phyloP scores from a whole-genome alignment of 2,888 invertebrate genomes.

The Xylota sylvarum region DNA sequence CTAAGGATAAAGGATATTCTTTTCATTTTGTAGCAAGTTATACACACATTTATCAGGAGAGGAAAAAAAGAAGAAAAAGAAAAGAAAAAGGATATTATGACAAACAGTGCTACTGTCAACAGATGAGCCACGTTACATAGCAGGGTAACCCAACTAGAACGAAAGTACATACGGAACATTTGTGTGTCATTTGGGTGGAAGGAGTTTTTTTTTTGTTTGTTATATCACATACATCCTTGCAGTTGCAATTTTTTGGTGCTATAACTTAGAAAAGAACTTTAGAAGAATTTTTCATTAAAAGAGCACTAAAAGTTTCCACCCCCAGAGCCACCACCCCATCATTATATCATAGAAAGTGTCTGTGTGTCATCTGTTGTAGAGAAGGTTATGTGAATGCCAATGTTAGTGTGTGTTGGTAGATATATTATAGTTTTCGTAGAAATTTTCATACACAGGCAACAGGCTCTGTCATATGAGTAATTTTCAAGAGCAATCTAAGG shows the following conservation, averaged over 20 bases:
- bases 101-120: constrained; percentile 29
- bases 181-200: neutral
- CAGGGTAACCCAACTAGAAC: constrained; percentile 5
- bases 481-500: neutral
- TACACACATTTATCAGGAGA: neutral
- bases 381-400: neutral
- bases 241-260: constrained; percentile 41
- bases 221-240: constrained; percentile 26
- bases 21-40: constrained; percentile 11
- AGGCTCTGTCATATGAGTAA: constrained; percentile 2
- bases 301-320: neutral
- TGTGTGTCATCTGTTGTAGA: neutral
- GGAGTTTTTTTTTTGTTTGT: neutral
- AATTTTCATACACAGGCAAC: neutral
- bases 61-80: neutral
- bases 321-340: neutral
- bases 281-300: constrained; percentile 14
- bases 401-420: neutral
- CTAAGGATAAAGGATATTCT: constrained; percentile 30
- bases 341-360: constrained; percentile 10
- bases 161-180: neutral
- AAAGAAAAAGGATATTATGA: constrained; percentile 13
- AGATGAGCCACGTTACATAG: constrained; percentile 16
- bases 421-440: neutral
- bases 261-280: constrained; percentile 20